Percentiles rank a stretch among this genome's conserved stretches.
Conservation (phyloP, 2,888 invertebrate species). For the Polydrusus tereticollis region DNA sequence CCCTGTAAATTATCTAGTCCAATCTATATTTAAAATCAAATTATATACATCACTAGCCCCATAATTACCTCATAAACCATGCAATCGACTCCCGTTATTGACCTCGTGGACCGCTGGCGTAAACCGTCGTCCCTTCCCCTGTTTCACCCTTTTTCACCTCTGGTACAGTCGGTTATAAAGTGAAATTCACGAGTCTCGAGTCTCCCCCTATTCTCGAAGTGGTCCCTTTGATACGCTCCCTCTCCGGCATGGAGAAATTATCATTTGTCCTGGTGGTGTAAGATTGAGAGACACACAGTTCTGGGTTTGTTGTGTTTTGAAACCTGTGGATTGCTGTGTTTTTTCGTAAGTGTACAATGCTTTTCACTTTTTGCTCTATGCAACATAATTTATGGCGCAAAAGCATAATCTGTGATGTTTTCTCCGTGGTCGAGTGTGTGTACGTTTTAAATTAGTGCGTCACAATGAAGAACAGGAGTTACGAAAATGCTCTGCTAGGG, state of each 20-base stretch:
- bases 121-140: background rate
- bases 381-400: too few species aligned
- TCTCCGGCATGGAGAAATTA: background rate
- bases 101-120: constrained; percentile 14
- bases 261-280: background rate
- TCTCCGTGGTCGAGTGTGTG: too few species aligned
- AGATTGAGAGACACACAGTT: background rate
- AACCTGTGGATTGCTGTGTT: background rate
- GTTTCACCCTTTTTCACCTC: constrained; percentile 32
- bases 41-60: background rate
- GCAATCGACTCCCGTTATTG: background rate
- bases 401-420: too few species aligned
- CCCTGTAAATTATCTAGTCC: too few species aligned
- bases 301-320: background rate
- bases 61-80: background rate
- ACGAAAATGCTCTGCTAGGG: constrained; percentile 6
- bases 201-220: constrained; percentile 11
- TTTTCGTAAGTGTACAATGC: background rate
- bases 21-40: background rate
- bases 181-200: constrained; percentile 13
- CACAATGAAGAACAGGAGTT: background rate
- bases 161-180: constrained; percentile 12
- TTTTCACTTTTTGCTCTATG: too few species aligned
- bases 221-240: constrained; percentile 17
- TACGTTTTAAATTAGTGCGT: background rate